A percentile compares a stretch with the other conserved stretches of the same genome.
These are phyloP conservation scores for Adineta ricciae DNA, from an alignment of 2,888 invertebrate genomes.

Conservation along the genomic window DNA sequence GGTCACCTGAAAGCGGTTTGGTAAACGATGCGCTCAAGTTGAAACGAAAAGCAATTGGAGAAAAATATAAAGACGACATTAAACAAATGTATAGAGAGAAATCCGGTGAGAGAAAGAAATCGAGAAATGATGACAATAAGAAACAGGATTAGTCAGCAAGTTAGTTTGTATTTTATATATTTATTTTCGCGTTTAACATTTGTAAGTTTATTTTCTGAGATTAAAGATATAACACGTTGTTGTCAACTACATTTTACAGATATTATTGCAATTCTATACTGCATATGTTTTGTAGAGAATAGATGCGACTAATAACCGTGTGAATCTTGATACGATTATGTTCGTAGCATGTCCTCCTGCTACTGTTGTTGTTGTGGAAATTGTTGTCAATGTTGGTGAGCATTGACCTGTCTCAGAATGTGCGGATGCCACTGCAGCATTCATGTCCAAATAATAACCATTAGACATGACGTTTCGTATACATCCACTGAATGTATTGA, in stretches of 20 bases:
- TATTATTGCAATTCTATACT: too few relatives aligned
- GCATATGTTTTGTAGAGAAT: too few relatives aligned
- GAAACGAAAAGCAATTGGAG: constrained; percentile 88
- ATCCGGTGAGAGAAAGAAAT: not conserved
- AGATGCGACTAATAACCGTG: constrained; percentile 2
- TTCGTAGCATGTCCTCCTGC: not conserved
- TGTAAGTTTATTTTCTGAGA: too few relatives aligned
- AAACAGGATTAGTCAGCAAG: too few relatives aligned
- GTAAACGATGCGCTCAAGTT: constrained; percentile 96
- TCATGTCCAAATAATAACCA: constrained; percentile 9
- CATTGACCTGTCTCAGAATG: not conserved
- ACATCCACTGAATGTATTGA: constrained; percentile 1
- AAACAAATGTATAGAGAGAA: constrained; percentile 69
- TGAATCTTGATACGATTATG: not conserved
- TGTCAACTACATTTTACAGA: too few relatives aligned
- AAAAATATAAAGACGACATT: constrained; percentile 79
- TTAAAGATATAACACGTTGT: too few relatives aligned
- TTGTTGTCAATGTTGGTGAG: not conserved
- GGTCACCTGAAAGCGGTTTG: constrained; percentile 92
- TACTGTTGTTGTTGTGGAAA: not conserved
- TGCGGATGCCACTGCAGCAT: not conserved
- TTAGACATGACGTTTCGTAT: not conserved
- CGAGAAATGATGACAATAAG: too few relatives aligned
- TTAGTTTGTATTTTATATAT: too few relatives aligned
- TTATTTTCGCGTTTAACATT: too few relatives aligned